Conservation (phyloP, 1,140 invertebrate genomes). For the Stegodyphus dumicola region DNA sequence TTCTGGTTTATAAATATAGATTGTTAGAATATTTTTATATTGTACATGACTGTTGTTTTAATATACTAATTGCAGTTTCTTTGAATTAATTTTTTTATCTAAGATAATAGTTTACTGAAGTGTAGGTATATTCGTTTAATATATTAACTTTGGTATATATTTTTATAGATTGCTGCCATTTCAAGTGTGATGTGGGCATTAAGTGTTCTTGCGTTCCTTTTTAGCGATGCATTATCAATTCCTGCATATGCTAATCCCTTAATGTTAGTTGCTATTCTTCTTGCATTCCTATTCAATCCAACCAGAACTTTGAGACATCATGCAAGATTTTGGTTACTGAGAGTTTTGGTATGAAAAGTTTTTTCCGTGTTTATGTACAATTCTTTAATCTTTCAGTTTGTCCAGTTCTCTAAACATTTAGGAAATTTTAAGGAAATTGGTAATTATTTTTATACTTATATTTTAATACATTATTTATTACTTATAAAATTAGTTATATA, state of each 20-base stretch:
- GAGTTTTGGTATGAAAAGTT: slow-evolving; percentile 70
- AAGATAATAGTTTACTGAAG: neutral
- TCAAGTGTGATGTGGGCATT: slow-evolving; percentile 96
- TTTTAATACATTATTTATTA: no score
- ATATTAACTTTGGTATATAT: neutral
- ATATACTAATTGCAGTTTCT: no score
- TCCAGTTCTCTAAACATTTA: no score
- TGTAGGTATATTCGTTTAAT: neutral
- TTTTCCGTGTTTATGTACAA: neutral
- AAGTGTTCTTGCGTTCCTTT: slow-evolving; percentile 79
- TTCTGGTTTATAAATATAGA: no score
- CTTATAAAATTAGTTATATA: no score
- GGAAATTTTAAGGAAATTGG: no score
- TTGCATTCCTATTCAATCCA: slow-evolving; percentile 91
- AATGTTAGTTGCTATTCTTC: slow-evolving; percentile 85
- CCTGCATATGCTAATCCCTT: slow-evolving; percentile 92
- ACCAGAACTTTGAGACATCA: slow-evolving; percentile 91
- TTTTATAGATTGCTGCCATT: slow-evolving; percentile 81
- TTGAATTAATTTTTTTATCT: no score
- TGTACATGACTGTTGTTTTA: no score
- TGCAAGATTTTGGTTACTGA: slow-evolving; percentile 78
- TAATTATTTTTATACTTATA: no score
- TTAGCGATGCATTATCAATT: slow-evolving; percentile 86
- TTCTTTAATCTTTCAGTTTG: no score
- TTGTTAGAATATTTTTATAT: no score